Evolutionary conservation across 2,113 vertebrate species (phyloP), one percentile per base, ranked within the genome.

Genomic region (Spilogale gracilis): DNA sequence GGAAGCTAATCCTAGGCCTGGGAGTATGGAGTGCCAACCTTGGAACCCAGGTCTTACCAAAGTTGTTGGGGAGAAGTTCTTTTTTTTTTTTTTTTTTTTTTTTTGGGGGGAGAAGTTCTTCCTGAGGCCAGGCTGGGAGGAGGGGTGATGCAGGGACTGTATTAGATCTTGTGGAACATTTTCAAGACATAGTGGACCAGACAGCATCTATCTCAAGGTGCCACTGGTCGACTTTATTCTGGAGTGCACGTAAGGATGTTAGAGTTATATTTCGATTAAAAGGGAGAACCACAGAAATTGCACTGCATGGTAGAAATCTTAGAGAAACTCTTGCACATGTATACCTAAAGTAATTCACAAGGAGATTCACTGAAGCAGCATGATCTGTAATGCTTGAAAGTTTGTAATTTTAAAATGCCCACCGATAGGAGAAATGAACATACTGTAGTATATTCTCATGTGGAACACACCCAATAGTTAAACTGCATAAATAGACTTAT

Each of bases 1-100:
- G n/a, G 21, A 86, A 93, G 20, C 52, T 95, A 93, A 98, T 43
- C 48, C 18, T 65, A 82, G 78, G 58, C 43, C 67, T 95, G 89
- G 14, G 65, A 69, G 20, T 83, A 2, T 94, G 67, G 5, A 83
- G 21, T 1, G 9, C 50, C 52, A n/a, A 71, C 6, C 38, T 91
- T 14, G 67, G 69, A 94, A 93, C 32, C 1, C 25, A 74, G 21
- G n/a, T 20, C 43, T 67, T 90, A 83, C 54, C 17, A 16, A 58
- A 11, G 65, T 56, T 84, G 67, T 88, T 78, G 71, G 89, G 21
- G 45, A 74, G 32, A 85, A 85, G 65, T 18, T 10, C 7, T 80
- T 90, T n/a, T n/a, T n/a, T n/a, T n/a, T n/a, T n/a, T n/a, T n/a
- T n/a, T n/a, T n/a, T n/a, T n/a, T n/a, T n/a, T n/a, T n/a, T n/a